A percentile compares a stretch with the other conserved stretches of the same genome.
Evolutionary conservation across 2,797 vertebrate genomes (phyloP).

Genomic region (Moxostoma hubbsi): DNA sequence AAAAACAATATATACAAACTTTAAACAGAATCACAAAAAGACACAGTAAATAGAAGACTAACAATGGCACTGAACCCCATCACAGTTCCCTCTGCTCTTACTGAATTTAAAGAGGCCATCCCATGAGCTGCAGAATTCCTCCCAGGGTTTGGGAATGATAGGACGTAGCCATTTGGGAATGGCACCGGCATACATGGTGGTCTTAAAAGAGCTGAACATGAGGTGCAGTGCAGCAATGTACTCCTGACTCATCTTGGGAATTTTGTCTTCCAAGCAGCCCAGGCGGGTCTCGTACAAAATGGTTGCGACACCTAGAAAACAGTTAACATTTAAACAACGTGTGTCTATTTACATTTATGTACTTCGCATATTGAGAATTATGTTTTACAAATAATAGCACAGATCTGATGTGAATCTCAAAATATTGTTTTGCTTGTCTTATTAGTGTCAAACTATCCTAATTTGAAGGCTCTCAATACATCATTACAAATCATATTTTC

Average conservation of each 20-base stretch:
- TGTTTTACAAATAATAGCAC: too few species aligned
- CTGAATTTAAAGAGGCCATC: constrained; percentile 85
- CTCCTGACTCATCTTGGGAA: constrained; percentile 84
- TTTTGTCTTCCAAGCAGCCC: constrained; percentile 86
- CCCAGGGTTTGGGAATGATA: constrained; percentile 91
- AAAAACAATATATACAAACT: constrained; percentile 32
- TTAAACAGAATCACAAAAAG: too few species aligned
- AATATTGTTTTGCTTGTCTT: too few species aligned
- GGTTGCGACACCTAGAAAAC: constrained; percentile 82
- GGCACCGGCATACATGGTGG: constrained; percentile 94
- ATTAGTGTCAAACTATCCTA: too few species aligned
- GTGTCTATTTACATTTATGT: too few species aligned
- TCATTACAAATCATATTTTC: background rate
- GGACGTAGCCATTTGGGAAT: constrained; percentile 93
- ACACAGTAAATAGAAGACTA: background rate
- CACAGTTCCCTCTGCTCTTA: constrained; percentile 53
- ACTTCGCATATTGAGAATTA: too few species aligned
- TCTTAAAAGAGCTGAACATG: constrained; percentile 97
- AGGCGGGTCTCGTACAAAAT: constrained; percentile 88
- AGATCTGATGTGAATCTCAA: too few species aligned
- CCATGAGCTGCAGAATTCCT: constrained; percentile 93
- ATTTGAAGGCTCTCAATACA: too few species aligned
- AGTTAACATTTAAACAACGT: constrained; percentile 70
- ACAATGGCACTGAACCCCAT: background rate
- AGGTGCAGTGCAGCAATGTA: constrained; percentile 89